phyloP scores from a whole-genome alignment of 2,888 invertebrate genomes.

The Drosophila multiciliata region DNA sequence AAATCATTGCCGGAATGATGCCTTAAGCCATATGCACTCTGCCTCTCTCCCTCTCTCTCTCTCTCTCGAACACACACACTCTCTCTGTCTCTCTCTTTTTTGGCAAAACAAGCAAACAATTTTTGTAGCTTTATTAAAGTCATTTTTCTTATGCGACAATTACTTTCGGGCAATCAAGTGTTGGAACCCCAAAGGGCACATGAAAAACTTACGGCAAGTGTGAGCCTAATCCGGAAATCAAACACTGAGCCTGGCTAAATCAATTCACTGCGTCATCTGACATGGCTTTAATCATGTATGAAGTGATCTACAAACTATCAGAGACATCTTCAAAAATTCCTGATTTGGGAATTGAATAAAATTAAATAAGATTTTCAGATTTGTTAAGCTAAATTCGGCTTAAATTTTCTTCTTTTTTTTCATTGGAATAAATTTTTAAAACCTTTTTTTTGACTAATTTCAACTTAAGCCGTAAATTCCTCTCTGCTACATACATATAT shows the following conservation, averaged over 20 bases:
- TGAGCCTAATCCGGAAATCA: neutral
- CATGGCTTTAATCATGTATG: neutral
- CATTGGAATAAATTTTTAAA: too few relatives aligned
- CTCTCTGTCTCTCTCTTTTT: neutral
- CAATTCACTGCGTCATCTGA: neutral
- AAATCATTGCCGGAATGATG: slow-evolving; percentile 48
- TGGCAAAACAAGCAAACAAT: slow-evolving; percentile 8
- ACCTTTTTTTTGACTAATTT: neutral
- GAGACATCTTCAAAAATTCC: neutral
- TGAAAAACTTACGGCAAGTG: neutral
- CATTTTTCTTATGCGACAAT: slow-evolving; percentile 19
- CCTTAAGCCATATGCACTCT: slow-evolving; percentile 26
- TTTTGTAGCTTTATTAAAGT: slow-evolving; percentile 22
- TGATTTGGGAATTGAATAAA: neutral
- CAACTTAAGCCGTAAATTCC: neutral
- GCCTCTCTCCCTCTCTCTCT: neutral
- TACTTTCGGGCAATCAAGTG: slow-evolving; percentile 24
- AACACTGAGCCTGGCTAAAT: neutral
- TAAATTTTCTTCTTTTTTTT: neutral
- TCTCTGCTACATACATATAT: neutral
- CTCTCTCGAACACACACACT: neutral
- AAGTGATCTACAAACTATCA: neutral
- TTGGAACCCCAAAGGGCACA: neutral
- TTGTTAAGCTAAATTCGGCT: neutral
- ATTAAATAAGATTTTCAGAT: neutral